Conservation (phyloP, 2,113 vertebrate genomes). For the Oncorhynchus keta region DNA sequence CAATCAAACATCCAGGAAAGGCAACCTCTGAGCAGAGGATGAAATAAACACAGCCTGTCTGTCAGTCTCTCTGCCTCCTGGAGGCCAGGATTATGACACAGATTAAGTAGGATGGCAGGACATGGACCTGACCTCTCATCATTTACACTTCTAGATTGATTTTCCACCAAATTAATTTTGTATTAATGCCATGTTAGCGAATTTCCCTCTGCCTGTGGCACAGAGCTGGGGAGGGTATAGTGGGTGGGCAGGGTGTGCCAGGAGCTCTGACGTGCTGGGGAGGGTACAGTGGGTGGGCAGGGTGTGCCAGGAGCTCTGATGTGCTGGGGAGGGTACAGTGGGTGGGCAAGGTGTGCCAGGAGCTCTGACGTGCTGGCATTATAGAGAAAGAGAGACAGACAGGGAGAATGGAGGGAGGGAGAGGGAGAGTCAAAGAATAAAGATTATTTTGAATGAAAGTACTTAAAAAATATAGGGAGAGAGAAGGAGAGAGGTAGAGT, state of each 20-base stretch:
- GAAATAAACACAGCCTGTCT: not conserved
- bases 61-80: not conserved
- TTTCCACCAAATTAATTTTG: not conserved
- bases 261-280: not conserved
- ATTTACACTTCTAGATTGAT: not conserved
- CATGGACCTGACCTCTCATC: too few species aligned
- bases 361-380: not conserved
- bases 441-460: too few species aligned
- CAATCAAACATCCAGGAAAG: not conserved
- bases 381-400: not conserved
- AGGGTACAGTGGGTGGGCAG: too few species aligned
- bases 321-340: too few species aligned
- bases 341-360: not conserved
- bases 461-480: not conserved
- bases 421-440: not conserved
- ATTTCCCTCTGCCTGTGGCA: not conserved
- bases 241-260: not conserved
- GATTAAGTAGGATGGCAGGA: too few species aligned
- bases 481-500: not conserved
- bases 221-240: not conserved
- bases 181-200: too few species aligned
- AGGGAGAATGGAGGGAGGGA: not conserved
- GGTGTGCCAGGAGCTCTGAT: too few species aligned
- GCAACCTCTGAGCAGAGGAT: not conserved
- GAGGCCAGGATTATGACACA: not conserved